Evolutionary conservation across 2,797 vertebrate genomes (phyloP).

Genomic region (Lutjanus campechanus): DNA sequence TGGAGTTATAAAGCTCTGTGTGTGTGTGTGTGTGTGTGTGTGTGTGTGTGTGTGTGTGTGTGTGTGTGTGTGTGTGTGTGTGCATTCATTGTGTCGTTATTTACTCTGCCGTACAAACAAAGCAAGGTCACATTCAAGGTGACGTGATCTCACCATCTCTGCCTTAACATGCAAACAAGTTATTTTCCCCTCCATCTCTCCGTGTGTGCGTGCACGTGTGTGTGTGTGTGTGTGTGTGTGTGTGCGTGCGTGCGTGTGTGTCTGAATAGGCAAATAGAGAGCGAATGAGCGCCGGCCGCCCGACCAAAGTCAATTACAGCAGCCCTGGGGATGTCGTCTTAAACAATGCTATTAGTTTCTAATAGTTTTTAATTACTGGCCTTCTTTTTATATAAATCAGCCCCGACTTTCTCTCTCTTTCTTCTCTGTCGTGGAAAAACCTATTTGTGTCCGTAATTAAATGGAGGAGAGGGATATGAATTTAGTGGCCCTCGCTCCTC

Average conservation of each 20-base stretch:
- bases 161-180: conserved; percentile 76
- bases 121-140: conserved; percentile 85
- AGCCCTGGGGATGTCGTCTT: conserved; percentile 81
- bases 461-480: conserved; percentile 91
- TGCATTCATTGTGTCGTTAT: conserved; percentile 60
- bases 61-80: conserved; percentile 23
- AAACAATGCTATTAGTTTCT: conserved; percentile 85
- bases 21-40: background rate
- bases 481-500: conserved; percentile 90
- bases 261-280: conserved; percentile 3
- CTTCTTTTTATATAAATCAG: conserved; percentile 86
- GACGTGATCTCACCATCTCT: conserved; percentile 75
- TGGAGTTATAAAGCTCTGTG: background rate
- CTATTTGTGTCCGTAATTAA: conserved; percentile 96
- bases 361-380: conserved; percentile 87
- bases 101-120: conserved; percentile 77
- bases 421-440: conserved; percentile 82
- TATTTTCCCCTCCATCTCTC: conserved; percentile 25
- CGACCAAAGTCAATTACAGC: conserved; percentile 79
- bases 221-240: too few species aligned
- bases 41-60: background rate
- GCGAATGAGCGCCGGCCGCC: conserved; percentile 42
- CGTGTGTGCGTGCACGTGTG: too few species aligned
- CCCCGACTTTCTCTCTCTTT: conserved; percentile 60
- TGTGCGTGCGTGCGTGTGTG: too few species aligned